Evolutionary conservation across 2,797 vertebrate species (phyloP), one percentile per base, ranked within the genome.

Genomic region (Megalops cyprinoides): DNA sequence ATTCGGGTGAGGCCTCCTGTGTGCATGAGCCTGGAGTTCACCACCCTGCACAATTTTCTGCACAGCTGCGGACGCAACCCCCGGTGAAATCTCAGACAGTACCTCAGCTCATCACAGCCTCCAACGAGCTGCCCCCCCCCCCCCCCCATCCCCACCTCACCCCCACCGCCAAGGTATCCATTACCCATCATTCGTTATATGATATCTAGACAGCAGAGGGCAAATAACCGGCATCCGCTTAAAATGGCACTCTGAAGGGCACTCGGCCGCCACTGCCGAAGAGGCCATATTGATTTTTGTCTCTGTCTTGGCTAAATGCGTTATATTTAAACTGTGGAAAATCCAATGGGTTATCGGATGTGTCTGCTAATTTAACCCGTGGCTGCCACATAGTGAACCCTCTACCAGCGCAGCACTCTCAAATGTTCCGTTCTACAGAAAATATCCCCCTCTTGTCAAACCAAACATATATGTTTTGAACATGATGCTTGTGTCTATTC

Each of bases 211-310:
- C 82, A 89, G 80, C 82, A 85, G 81, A 85, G 49, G 78, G 62
- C 48, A 51, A 79, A 79, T 69, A 46, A 28, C 65, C 31, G 25
- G 25, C 88, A 89, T 91, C 89, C 85, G 85, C 82, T 74, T 76
- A 74, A 84, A 84, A 82, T 85, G 84, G 76, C 76, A 56, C 31
- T 84, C 87, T 91, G 90, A 93, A 93, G 91, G 91, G 87, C 91
- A 92, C 88, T 87, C 82, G 81, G 77, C 76, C 60, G 58, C 74
- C 67, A 77, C 31, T 0, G 34, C 39, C 15, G 31, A 28, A 62
- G 25, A 78, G 55, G 71, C 28, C 42, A 10, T 80, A 85, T 84
- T 82, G 84, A 86, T 86, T 77, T 73, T 75, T 74, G 65, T 74
- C 55, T 51, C 62, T 44, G 37, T 76, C 82, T 20, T 73, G 62